Evolutionary conservation across 2,888 invertebrate genomes (phyloP).

Genomic region (Pseudanteris insignis): DNA sequence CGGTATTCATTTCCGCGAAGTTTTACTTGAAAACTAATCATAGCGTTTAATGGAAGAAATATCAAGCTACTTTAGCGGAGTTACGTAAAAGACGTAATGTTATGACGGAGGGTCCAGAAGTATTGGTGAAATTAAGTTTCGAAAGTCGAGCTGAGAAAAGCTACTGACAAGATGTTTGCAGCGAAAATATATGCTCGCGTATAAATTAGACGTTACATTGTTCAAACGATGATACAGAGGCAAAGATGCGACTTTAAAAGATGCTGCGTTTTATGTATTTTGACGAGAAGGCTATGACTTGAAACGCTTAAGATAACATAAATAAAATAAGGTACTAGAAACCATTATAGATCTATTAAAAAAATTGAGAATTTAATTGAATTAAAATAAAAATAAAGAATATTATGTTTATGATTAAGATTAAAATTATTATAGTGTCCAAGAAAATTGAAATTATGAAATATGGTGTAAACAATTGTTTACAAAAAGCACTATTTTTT

Average conservation of each 20-base stretch:
- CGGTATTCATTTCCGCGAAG: background rate
- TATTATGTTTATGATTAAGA: no score
- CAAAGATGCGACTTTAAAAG: conserved; percentile 7
- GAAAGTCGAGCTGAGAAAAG: conserved; percentile 9
- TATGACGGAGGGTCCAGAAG: conserved; percentile 4
- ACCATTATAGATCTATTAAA: no score
- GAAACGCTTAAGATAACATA: no score
- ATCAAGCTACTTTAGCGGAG: background rate
- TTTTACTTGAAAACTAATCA: background rate
- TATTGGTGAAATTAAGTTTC: conserved; percentile 16
- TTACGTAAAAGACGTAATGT: background rate
- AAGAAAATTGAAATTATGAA: no score
- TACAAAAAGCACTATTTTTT: no score
- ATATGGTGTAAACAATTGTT: no score
- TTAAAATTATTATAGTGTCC: no score
- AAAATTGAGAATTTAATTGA: no score
- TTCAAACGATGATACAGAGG: background rate
- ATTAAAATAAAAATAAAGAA: no score
- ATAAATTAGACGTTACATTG: conserved; percentile 18
- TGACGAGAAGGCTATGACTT: no score
- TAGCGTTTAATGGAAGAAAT: background rate
- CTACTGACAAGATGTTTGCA: conserved; percentile 13
- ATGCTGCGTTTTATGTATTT: background rate
- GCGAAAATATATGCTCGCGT: conserved; percentile 12
- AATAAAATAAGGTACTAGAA: no score